Conservation (phyloP, 2,888 invertebrate genomes). For the Drosophila mimetica region DNA sequence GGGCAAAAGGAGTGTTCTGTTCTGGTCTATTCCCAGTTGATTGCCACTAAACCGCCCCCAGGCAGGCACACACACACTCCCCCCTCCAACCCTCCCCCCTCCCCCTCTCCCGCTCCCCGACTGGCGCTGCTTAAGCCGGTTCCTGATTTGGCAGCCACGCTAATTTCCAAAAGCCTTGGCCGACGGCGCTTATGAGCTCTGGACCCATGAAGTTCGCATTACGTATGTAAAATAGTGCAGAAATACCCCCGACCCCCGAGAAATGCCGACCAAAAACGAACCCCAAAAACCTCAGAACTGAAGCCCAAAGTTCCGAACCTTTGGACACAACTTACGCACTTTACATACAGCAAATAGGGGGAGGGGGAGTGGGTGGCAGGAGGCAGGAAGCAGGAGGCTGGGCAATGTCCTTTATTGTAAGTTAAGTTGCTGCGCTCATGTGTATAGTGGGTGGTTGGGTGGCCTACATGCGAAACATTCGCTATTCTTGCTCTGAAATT, state of each 20-base stretch:
- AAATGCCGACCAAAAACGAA: neutral
- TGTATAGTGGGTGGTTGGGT: constrained; percentile 18
- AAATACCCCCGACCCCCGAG: constrained; percentile 9
- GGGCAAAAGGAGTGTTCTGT: constrained; percentile 7
- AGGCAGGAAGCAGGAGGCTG: constrained; percentile 31
- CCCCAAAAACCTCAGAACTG: neutral
- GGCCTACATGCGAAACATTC: constrained; percentile 59
- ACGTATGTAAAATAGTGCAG: constrained; percentile 75
- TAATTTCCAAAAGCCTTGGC: constrained; percentile 68
- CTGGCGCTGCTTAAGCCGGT: constrained; percentile 10
- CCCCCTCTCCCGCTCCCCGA: neutral
- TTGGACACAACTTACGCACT: constrained; percentile 43
- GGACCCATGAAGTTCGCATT: constrained; percentile 71
- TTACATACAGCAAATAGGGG: constrained; percentile 27
- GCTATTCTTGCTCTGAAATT: constrained; percentile 72
- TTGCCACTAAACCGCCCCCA: constrained; percentile 17
- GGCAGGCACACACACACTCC: constrained; percentile 7
- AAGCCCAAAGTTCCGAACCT: neutral
- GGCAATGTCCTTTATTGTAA: constrained; percentile 68
- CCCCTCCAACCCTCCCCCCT: neutral
- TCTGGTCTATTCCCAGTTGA: constrained; percentile 33
- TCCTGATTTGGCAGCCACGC: constrained; percentile 57
- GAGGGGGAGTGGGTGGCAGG: constrained; percentile 2
- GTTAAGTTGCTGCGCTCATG: constrained; percentile 53
- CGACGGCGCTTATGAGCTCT: constrained; percentile 73